phyloP scores from a whole-genome alignment of 2,113 vertebrate species.

The Apaloderma vittatum region DNA sequence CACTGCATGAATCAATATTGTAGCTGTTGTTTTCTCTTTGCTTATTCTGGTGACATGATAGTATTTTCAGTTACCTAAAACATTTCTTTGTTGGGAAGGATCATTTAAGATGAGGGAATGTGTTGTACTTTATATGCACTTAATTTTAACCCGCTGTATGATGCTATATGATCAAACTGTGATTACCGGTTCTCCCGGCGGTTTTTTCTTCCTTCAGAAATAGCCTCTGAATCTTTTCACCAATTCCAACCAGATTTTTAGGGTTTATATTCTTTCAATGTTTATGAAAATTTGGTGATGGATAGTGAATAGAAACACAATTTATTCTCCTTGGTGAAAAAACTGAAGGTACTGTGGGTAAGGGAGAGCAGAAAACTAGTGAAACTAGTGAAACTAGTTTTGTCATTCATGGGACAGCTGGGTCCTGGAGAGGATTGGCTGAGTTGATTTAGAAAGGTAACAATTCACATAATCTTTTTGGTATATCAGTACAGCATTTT shows the following conservation, averaged over 20 bases:
- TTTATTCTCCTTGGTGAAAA: not conserved
- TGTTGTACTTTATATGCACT: not conserved
- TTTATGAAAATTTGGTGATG: not conserved
- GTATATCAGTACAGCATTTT: not conserved
- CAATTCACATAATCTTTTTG: not conserved
- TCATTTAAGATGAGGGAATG: not conserved
- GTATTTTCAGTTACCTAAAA: not conserved
- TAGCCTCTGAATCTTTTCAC: not conserved
- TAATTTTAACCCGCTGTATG: not conserved
- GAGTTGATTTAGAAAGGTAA: not conserved
- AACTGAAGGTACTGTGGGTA: not conserved
- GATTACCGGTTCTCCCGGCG: not conserved
- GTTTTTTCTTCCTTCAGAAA: not conserved
- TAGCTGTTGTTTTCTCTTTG: not conserved
- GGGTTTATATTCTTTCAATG: not conserved
- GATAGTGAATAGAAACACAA: rapidly evolving
- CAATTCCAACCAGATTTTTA: not conserved
- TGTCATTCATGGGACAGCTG: not conserved
- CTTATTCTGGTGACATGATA: not conserved
- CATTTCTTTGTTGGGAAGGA: not conserved
- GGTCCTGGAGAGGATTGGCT: not conserved
- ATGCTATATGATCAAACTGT: not conserved
- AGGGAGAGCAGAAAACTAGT: not conserved
- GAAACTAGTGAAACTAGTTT: not conserved
- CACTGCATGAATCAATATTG: not conserved